Evolutionary conservation across 1,140 invertebrate species (phyloP).

Genomic region (Diabrotica virgifera): DNA sequence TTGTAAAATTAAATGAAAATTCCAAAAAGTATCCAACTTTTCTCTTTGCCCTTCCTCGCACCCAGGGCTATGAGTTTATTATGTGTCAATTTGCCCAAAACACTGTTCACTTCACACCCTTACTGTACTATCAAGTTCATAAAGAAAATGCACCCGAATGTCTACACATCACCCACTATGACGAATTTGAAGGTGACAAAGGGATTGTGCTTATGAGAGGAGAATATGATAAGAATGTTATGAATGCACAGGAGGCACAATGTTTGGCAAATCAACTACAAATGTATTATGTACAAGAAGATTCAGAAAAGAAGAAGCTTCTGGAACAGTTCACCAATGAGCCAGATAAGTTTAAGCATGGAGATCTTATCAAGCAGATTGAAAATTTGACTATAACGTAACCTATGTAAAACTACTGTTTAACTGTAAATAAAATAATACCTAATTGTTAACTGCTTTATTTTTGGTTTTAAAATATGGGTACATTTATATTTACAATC

Average conservation of each 20-base stretch:
- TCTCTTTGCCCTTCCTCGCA: conserved; percentile 75
- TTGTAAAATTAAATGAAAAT: conserved; percentile 56
- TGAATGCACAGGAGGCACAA: conserved; percentile 75
- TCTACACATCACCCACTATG: conserved; percentile 78
- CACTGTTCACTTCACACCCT: conserved; percentile 81
- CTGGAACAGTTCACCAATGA: conserved; percentile 68
- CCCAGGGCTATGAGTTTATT: conserved; percentile 86
- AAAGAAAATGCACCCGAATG: conserved; percentile 91
- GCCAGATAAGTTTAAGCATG: conserved; percentile 78
- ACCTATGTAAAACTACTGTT: no score
- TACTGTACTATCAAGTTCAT: conserved; percentile 83
- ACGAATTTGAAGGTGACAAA: conserved; percentile 73
- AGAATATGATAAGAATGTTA: conserved; percentile 80
- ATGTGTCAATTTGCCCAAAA: conserved; percentile 72
- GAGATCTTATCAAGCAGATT: conserved; percentile 77
- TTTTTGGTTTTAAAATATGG: no score
- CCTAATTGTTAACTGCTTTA: no score
- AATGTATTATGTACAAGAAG: conserved; percentile 73
- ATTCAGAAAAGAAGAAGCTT: conserved; percentile 61
- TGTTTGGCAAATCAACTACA: conserved; percentile 83
- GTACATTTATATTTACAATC: no score
- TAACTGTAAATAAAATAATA: no score
- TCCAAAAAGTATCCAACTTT: conserved; percentile 68
- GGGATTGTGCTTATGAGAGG: conserved; percentile 83
- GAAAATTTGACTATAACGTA: conserved; percentile 56